Base-by-base conservation (phyloP, 2,113 vertebrate species). In the Grammomys surdaster region DNA sequence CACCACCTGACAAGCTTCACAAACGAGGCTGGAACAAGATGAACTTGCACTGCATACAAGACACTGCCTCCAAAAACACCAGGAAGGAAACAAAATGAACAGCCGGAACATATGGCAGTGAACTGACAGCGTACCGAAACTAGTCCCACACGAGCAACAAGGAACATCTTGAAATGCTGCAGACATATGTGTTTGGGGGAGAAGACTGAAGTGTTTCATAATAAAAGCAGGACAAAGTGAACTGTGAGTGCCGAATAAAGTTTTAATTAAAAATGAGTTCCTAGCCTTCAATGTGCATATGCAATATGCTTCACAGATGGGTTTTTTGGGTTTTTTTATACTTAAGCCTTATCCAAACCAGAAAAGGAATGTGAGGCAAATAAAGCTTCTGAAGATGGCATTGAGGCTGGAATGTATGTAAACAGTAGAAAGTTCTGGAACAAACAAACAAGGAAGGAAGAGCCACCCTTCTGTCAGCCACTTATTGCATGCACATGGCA, bases 241-340 rank as follows among this genome's bases (percentile, higher is more conserved):
- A 98, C 98, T 98, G 98, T 90, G 98, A 98, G 98, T 86, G 97
- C 97, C 84, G 98, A 98, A 98, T 98, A 98, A 98, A 98, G 98
- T 99, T 98, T 98, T 98, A 99, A 99, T 98, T 98, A 98, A 98
- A 99, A 99, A 98, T 97, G 96, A 96, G 93, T 98, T 98, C 98
- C 85, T 97, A 98, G 97, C 96, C 98, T 98, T 98, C 96, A 31
- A 97, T 67, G 91, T 98, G 98, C 98, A 97, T 97, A 97, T 97
- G 98, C 98, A 98, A 98, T 98, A 98, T 99, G 98, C 90, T 98
- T 97, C 98, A 95, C 98, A 99, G 98, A 99, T 99, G 98, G 98
- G 94, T 98, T 98, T 87, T 98, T 33, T 69, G 14, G 14, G 11
- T 58, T 58, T 17, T 51, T 51, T 51, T 51, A 67, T 67, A 67